Base-by-base conservation (phyloP, 2,113 vertebrate genomes). In the Harpagus bidentatus region DNA sequence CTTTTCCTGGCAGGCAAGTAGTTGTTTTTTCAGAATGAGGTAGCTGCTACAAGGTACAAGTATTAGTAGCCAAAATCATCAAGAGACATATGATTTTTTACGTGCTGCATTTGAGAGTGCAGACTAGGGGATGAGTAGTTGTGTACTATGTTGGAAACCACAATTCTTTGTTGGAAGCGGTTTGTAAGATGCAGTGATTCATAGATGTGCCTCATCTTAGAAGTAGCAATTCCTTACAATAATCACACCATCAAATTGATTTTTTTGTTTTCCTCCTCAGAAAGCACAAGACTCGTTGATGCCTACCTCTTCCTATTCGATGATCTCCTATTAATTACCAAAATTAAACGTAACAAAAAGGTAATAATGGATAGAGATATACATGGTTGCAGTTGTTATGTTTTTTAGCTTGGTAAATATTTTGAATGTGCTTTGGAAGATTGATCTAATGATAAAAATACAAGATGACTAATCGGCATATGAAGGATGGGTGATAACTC, bases 271-370 rank as follows among this genome's bases (percentile, higher is more conserved):
- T 94, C 52, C 73, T 95, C 69, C 74, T 73, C 88, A 99, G 99
- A 99, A 97, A 99, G 98, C 74, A 96, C 99, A 36, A 99, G 99
- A 97, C 97, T 99, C 90, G 96, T 98, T 13, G 98, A 99, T 1
- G 98, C 99, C 73, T 99, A 99, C 86, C 93, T 99, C 85, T 99
- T 99, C 97, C 98, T 99, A 89, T 99, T 99, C 12, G 97, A 99
- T 56, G 99, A 99, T 97, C 99, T 99, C 94, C 98, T 99, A 72
- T 97, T 99, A 90, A 98, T 99, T 97, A 99, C 98, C 38, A 99
- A 99, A 98, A 98, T 98, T 48, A 99, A 99, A 97, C 97, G 96
- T 53, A 99, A 95, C 97, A 99, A 99, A 98, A 99, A 99, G 99
- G 99, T 98, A 98, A 97, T 36, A 59, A 90, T 10, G 6, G 45